A percentile compares a stretch with the other conserved stretches of the same genome.
Conservation (phyloP, 2,888 invertebrate species). For the Phengaris arion region DNA sequence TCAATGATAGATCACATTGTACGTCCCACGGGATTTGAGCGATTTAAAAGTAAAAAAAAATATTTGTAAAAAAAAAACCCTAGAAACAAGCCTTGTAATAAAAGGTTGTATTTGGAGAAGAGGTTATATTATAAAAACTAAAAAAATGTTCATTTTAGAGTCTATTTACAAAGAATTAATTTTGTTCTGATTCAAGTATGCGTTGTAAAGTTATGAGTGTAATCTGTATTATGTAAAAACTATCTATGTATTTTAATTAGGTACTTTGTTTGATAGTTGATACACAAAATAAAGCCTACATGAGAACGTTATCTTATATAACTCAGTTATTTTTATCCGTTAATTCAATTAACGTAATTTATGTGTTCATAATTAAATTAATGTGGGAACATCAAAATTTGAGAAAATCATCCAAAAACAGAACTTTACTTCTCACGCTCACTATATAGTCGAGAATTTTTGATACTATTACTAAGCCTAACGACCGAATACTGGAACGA, state of each 20-base stretch:
- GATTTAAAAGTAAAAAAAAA: neutral
- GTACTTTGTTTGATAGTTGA: no score
- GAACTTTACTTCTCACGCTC: neutral
- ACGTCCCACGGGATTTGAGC: neutral
- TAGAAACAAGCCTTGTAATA: no score
- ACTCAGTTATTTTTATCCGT: neutral
- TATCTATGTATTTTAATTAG: no score
- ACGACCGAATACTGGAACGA: no score
- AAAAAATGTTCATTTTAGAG: no score
- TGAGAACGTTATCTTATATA: neutral
- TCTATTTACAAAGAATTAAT: no score
- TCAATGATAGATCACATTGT: conserved; percentile 31
- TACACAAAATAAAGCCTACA: neutral
- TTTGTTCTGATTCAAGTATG: no score
- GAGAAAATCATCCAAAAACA: neutral
- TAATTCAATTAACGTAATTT: neutral
- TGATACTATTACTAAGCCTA: no score
- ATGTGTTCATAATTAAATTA: neutral
- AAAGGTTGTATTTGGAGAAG: no score
- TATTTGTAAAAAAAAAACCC: neutral
- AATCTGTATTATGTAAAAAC: no score
- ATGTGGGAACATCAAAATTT: neutral
- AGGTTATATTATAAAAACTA: no score
- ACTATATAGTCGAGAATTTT: neutral
- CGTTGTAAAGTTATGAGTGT: no score